A percentile compares a stretch with the other conserved stretches of the same genome.
Evolutionary conservation across 2,797 vertebrate genomes (phyloP).

Genomic region (Gastrophryne carolinensis): DNA sequence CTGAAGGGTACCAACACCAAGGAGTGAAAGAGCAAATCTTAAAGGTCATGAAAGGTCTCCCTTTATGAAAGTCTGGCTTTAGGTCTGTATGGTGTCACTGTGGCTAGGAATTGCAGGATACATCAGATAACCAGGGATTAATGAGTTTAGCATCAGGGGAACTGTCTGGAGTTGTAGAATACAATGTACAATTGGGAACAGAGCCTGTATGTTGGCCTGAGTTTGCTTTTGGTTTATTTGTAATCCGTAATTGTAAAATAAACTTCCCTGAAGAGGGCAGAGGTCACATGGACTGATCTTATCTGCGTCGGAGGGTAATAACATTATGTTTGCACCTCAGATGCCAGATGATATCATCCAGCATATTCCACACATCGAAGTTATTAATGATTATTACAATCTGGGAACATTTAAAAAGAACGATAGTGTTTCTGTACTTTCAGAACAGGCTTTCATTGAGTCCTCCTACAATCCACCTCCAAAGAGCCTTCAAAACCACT

Average conservation of each 20-base stretch:
- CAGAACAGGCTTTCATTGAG: no score
- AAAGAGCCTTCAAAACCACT: no score
- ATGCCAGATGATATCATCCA: background rate
- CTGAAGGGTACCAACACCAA: background rate
- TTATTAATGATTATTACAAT: no score
- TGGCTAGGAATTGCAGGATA: conserved; percentile 13
- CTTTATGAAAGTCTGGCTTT: conserved; percentile 9
- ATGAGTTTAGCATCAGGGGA: conserved; percentile 1
- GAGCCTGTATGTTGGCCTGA: background rate
- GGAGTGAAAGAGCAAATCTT: conserved; percentile 1
- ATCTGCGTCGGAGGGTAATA: conserved; percentile 4
- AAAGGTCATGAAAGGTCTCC: background rate
- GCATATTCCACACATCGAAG: background rate
- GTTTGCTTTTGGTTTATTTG: conserved; percentile 41
- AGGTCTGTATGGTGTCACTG: conserved; percentile 20
- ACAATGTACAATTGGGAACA: conserved; percentile 27
- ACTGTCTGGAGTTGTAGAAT: background rate
- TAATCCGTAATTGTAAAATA: conserved; percentile 44
- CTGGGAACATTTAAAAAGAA: background rate
- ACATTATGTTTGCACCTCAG: background rate
- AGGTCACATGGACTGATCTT: conserved; percentile 20
- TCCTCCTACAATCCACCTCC: no score
- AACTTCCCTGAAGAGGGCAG: conserved; percentile 25
- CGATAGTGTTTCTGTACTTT: no score
- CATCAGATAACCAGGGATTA: conserved; percentile 18